phyloP scores from a whole-genome alignment of 2,888 invertebrate genomes.

The Caenorhabditis afra region DNA sequence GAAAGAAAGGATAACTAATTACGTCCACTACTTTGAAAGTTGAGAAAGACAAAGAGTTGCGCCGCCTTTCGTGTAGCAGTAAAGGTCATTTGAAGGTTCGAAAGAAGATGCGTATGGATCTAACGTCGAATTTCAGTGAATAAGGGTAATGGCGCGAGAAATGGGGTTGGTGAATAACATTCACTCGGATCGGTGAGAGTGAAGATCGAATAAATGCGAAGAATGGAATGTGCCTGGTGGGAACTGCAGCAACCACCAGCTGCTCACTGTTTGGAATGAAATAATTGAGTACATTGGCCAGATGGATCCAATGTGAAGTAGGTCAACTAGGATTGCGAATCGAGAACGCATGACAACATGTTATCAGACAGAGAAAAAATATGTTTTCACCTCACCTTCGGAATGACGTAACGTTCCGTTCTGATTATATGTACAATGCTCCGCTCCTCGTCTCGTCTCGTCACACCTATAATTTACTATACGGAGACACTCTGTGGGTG shows the following conservation, averaged over 20 bases:
- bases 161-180: conserved; percentile 49
- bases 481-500: conserved; percentile 11
- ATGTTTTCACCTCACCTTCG: conserved; percentile 11
- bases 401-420: conserved; percentile 22
- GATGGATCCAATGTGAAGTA: background rate
- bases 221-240: conserved; percentile 31
- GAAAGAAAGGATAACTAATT: conserved; percentile 44
- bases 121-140: conserved; percentile 41
- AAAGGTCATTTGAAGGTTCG: conserved; percentile 18
- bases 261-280: conserved; percentile 46
- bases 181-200: conserved; percentile 21
- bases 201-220: conserved; percentile 22
- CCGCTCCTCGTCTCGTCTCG: background rate
- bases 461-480: background rate
- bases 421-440: conserved; percentile 1
- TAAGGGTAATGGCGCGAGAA: conserved; percentile 56
- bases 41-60: conserved; percentile 7
- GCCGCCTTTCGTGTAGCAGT: no score
- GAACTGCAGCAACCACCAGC: conserved; percentile 28
- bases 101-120: background rate
- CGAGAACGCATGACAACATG: no score
- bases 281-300: background rate
- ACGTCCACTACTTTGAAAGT: conserved; percentile 22
- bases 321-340: no score
- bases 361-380: no score